Evolutionary conservation across 2,113 vertebrate species (phyloP), one percentile per base, ranked within the genome.

Genomic region (Ceuthmochares aereus): DNA sequence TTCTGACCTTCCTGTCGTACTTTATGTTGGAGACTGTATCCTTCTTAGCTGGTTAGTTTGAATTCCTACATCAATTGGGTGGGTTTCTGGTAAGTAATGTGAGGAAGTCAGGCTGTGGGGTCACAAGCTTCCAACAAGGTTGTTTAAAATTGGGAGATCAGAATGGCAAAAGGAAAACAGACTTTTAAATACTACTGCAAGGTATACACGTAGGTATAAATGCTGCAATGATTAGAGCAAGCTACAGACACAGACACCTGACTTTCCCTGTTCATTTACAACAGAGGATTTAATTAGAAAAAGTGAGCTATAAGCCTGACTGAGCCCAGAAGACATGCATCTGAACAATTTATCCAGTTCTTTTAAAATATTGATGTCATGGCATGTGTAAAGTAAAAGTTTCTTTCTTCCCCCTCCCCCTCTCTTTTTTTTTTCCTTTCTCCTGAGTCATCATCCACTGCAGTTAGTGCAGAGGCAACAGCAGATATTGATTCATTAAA

Each of bases 241-340:
- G 19, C 29, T 84, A 51, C 27, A 66, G 27, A 36, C 26, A 36
- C 51, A 80, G 21, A 77, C 14, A 59, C 32, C 7, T 40, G 14
- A 14, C 12, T 80, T 88, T 72, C 7, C 16, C 13, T 70, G 43
- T 40, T 14, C 14, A 37, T 90, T 84, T 78, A 43, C 7, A 68
- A 84, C n/a, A 72, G 54, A 82, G 3, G 3, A 72, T 82, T 87
- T 95, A 60, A 43, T 95, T 81, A 63, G 8, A 45, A 89, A 85
- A 89, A 26, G 36, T 63, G 32, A 79, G 3, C 25, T 78, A 8
- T 47, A 78, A 84, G 23, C 23, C 34, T 90, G 18, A 64, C 14
- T 87, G 13, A 76, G 10, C 36, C 74, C 19, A 64, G 49, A 6
- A 85, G 6, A 12, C 43, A 62, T 26, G 10, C 13, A 23, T 62